Base-by-base conservation (phyloP, 2,113 vertebrate genomes). In the Macquaria australasica region DNA sequence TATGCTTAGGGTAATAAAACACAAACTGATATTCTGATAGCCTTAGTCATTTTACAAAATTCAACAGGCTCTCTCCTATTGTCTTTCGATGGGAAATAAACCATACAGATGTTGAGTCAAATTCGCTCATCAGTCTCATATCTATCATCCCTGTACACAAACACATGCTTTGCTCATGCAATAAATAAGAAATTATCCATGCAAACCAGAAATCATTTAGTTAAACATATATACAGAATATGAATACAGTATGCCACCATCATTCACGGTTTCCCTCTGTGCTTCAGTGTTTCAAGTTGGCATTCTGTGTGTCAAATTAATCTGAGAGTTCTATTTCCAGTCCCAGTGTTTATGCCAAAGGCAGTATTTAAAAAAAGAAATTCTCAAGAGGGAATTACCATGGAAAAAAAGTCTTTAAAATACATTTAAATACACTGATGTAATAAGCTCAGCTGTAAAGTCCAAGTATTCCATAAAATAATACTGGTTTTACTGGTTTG, bases 341-440 rank as follows among this genome's bases (percentile, higher is more conserved):
- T 78, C 56, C 11, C 73, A 78, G 37, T 95, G 92, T 93, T 94
- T 93, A 93, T 92, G 90, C 90, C 83, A 90, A 77, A 74, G 87
- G 92, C 85, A 58, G 70, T 71, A 80, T 86, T 48, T 82, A 86
- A 86, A 87, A 83, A 81, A 84, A 74, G 51, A 70, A 83, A 85
- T 86, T 74, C 85, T 88, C 77, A 72, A 68, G 70, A 87, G 82
- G 67, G 78, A 89, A 82, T 91, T 91, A 73, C 28, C 20, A 51
- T 78, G 45, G 45, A 48, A 53, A 82, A 84, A 82, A 12, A 56
- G 8, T 59, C 7, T 79, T 85, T 56, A 64, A 86, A 90, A 92
- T 77, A 73, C 71, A 88, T 70, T 87, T 28, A 69, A 75, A 88
- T 60, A 43, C 12, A 86, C 18, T 86, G 58, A 82, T 81, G 67